Evolutionary conservation across 2,113 vertebrate genomes (phyloP), one percentile per base, ranked within the genome.

Genomic region (Clarias magur): DNA sequence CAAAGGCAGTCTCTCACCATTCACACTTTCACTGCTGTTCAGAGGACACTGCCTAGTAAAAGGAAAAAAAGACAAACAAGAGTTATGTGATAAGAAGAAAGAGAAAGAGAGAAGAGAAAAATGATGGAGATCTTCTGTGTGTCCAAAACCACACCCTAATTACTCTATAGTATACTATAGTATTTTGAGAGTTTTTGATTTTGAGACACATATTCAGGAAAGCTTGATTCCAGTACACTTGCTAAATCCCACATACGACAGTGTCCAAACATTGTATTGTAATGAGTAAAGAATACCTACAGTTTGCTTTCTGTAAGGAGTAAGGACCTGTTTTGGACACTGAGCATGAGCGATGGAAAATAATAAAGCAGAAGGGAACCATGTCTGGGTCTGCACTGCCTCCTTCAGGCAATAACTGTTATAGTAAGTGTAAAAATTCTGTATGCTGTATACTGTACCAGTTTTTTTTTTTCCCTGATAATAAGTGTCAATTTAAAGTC

Each of bases 331-430:
- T 56, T 78, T 30, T 80, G 54, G 13, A 80, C n/a, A 21, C 65
- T 86, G 30, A 57, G 17, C 1, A 83, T 0, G n/a, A 54, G 72
- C 27, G 56, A 54, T 19, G 48, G 25, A 8, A 72, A 34, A 38
- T 54, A 48, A 34, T 34, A 75, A 17, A 76, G 56, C 73, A 85
- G 62, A 34, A 59, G 53, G 54, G 83, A 85, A 73, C 8, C 67
- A 53, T 21, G 56, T 48, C 27, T 53, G 54, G 89, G 84, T 79
- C 84, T 82, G 80, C 87, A 85, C 80, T 78, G 84, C 88, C 89
- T 83, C 81, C 89, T 75, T 11, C 34, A 83, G 88, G 67, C 54
- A n/a, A 67, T 25, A 12, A 76, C 6, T 9, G 76, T 15, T 15
- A 84, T 76, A 89, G 84, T 85, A 59, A 16, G 13, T 80, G 53